A percentile compares a stretch with the other conserved stretches of the same genome.
phyloP scores from a whole-genome alignment of 2,888 invertebrate genomes.

The Apamea anceps region DNA sequence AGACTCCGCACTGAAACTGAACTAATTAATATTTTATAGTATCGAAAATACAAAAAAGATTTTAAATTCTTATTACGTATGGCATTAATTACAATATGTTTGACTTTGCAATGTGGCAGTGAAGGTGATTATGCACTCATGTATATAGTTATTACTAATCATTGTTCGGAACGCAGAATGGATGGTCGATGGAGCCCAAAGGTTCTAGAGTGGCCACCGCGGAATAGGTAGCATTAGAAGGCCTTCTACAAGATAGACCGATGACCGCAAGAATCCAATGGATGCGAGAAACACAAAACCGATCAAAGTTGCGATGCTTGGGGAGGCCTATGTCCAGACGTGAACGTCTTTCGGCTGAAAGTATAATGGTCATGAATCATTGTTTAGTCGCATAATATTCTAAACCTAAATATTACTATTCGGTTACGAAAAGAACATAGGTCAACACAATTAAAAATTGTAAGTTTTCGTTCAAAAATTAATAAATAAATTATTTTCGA shows the following conservation, averaged over 20 bases:
- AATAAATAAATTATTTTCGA: not conserved
- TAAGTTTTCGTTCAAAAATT: not conserved
- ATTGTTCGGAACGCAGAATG: no score
- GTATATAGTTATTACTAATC: not conserved
- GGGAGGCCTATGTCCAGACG: no score
- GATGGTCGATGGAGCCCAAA: no score
- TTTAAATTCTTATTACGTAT: not conserved
- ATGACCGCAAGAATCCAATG: no score
- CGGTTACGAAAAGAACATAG: not conserved
- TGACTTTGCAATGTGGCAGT: not conserved
- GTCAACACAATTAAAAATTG: not conserved
- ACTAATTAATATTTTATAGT: constrained; percentile 24
- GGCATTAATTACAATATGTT: not conserved
- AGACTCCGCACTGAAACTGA: not conserved
- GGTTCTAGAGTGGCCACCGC: no score
- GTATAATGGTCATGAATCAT: no score
- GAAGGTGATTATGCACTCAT: not conserved
- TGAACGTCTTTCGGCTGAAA: no score
- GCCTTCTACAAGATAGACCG: no score
- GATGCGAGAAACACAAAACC: no score
- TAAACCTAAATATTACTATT: not conserved
- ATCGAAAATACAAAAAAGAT: not conserved
- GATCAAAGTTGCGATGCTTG: no score
- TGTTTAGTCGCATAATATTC: not conserved
- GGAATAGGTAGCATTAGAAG: no score